Evolutionary conservation across 2,888 invertebrate species (phyloP), one percentile per base, ranked within the genome.

Genomic region (Chromoteleia sp.): DNA sequence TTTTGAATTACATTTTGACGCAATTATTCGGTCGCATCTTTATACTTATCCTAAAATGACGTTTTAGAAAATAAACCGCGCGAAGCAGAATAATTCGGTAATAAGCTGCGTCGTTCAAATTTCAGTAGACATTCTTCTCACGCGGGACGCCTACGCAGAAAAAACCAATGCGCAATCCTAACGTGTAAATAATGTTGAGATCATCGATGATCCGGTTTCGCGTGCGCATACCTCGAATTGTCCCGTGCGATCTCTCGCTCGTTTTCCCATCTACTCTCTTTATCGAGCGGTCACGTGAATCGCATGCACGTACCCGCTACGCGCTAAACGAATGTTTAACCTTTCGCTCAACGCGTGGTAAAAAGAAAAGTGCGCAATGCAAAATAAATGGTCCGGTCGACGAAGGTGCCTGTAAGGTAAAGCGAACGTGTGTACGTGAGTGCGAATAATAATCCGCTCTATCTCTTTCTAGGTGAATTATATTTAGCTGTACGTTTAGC

Each of bases 291-390:
- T 71, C 77, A 78, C 78, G 78, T 78, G 78, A 71, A 71, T 63
- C 43, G 78, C 65, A 50, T 71, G 71, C 71, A 58, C 71, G 71
- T 78, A 71, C 58, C 43, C 65, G 71, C 59, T 78, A 71, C 78
- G 78, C 78, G 78, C 71, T 78, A 71, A 78, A 78, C 78, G 71
- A 78, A 71, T 78, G 78, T 78, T 78, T 78, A 78, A 73, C 78
- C 78, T 78, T 78, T 71, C 78, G 70, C 78, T 78, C 65, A 71
- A 71, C 78, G 78, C 71, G 78, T 78, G 71, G 71, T 71, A 78
- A 65, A 50, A 65, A 78, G 78, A 71, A 78, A 78, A 78, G 78
- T 77, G 58, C 65, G 78, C 78, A 78, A 71, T 78, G 78, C 78
- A 78, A 78, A 78, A 78, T 78, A 71, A 78, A 78, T 78, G 78